Percentiles rank a stretch among this genome's conserved stretches.
Evolutionary conservation across 2,797 vertebrate species (phyloP).

Genomic region (Muraenolepis orangiensis): DNA sequence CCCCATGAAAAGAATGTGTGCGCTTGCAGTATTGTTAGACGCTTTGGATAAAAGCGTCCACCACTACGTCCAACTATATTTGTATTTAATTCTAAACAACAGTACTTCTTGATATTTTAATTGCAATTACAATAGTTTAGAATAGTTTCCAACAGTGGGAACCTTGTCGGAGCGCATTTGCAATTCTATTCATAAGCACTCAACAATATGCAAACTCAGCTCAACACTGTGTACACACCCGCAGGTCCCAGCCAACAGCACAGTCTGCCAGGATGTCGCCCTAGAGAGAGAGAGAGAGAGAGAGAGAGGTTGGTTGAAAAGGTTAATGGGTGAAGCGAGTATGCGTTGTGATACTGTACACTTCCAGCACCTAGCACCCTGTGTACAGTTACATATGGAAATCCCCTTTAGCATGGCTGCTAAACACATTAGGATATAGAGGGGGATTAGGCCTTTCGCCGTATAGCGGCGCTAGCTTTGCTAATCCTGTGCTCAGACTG

Average conservation of each 20-base stretch:
- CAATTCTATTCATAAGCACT: neutral
- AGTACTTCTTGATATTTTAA: too few species aligned
- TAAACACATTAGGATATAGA: slow-evolving; percentile 87
- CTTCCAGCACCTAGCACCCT: slow-evolving; percentile 71
- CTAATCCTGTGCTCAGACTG: slow-evolving; percentile 82
- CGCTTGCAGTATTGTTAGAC: too few species aligned
- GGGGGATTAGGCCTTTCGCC: slow-evolving; percentile 82
- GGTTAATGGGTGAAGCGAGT: slow-evolving; percentile 26
- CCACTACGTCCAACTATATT: neutral
- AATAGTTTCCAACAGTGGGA: neutral
- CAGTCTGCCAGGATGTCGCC: slow-evolving; percentile 26
- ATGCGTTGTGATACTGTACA: slow-evolving; percentile 65
- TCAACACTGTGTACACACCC: neutral
- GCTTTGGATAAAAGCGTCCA: too few species aligned
- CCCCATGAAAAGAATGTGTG: too few species aligned
- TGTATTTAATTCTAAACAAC: neutral
- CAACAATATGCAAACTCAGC: neutral
- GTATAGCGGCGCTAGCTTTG: slow-evolving; percentile 75
- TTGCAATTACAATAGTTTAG: neutral
- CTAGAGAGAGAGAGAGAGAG: slow-evolving; percentile 32
- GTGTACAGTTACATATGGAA: slow-evolving; percentile 79
- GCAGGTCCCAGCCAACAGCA: neutral
- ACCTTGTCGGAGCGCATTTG: neutral
- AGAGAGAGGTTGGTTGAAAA: too few species aligned
- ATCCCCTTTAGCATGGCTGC: slow-evolving; percentile 82